phyloP scores from a whole-genome alignment of 37 sponge, comb jelly and placozoan species.

The Geodia barretti region DNA sequence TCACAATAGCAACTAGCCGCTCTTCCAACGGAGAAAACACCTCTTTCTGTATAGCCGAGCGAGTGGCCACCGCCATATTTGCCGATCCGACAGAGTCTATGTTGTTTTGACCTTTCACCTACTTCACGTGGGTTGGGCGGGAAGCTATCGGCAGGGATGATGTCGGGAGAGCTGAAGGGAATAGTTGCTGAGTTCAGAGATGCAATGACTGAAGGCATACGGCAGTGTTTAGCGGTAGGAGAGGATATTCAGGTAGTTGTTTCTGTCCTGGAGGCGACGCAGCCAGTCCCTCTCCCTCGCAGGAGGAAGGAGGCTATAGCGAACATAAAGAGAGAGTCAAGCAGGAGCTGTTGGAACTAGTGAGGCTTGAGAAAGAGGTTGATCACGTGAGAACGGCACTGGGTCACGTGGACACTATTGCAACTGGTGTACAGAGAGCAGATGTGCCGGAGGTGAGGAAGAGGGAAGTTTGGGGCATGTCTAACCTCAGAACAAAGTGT shows the following conservation, averaged over 20 bases:
- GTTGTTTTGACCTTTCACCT: no score
- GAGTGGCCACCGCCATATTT: conserved; percentile 28
- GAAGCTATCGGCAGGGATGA: no score
- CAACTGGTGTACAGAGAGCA: not conserved
- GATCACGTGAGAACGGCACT: not conserved
- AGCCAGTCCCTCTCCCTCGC: no score
- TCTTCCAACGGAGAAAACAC: conserved; percentile 75
- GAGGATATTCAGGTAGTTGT: not conserved
- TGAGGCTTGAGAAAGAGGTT: conserved; percentile 6
- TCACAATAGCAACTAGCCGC: conserved; percentile 62
- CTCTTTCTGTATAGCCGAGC: conserved; percentile 67
- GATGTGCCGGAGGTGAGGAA: not conserved
- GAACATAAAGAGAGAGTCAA: not conserved
- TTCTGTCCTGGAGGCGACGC: no score
- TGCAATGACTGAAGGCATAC: not conserved
- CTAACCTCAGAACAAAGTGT: not conserved
- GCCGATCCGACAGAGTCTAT: no score
- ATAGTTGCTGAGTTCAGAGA: not conserved
- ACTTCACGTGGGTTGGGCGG: no score
- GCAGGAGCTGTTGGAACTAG: conserved; percentile 15
- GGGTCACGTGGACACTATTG: not conserved
- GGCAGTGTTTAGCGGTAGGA: not conserved
- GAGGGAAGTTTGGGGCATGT: not conserved
- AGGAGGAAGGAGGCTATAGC: not conserved
- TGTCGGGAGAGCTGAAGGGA: not conserved